Evolutionary conservation across 2,797 vertebrate species (phyloP), one percentile per base, ranked within the genome.

Genomic region (Euphonia xanthogaster): DNA sequence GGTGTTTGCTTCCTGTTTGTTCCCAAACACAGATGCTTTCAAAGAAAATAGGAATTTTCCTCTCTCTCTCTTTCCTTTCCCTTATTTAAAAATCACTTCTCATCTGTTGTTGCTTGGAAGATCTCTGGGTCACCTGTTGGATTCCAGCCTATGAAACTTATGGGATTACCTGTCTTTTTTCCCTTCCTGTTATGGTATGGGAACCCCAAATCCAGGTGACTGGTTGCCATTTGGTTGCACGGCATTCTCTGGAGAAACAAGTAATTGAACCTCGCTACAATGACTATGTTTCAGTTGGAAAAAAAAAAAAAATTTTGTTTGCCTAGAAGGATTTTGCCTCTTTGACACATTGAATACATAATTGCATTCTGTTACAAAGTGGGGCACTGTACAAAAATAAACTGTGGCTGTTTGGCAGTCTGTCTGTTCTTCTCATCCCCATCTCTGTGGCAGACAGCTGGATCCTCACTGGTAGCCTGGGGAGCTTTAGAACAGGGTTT

Each of bases 21-120:
- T 81, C 57, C 57, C 50, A 55, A 71, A 66, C 25, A 76, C 0
- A 4, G 47, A 3, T 24, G 8, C 11, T 92, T 83, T 58, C 94
- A 80, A 88, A 86, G 24, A 57, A 88, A 77, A 78, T 19, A 40
- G 24, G 33, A 75, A 11, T 80, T 89, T 79, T n/a, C 7, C 44
- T n/a, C 30, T 63, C 47, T 19, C 22, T 67, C 27, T 57, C 13
- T 67, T 24, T 24, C 9, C 6, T 63, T 45, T 68, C 19, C 14
- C 11, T 21, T 57, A 42, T n/a, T 44, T 25, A 14, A 14, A 80
- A 58, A 61, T 20, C 5, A 17, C 6, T 67, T 63, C 35, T 86
- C 51, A 51, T 75, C 47, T 70, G 35, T 37, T 39, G 9, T 42
- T 71, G 8, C 33, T 75, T 40, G 37, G 10, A 54, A 71, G 77